Base-by-base conservation (phyloP, 2,797 vertebrate species). In the Craterocephalus amniculus region DNA sequence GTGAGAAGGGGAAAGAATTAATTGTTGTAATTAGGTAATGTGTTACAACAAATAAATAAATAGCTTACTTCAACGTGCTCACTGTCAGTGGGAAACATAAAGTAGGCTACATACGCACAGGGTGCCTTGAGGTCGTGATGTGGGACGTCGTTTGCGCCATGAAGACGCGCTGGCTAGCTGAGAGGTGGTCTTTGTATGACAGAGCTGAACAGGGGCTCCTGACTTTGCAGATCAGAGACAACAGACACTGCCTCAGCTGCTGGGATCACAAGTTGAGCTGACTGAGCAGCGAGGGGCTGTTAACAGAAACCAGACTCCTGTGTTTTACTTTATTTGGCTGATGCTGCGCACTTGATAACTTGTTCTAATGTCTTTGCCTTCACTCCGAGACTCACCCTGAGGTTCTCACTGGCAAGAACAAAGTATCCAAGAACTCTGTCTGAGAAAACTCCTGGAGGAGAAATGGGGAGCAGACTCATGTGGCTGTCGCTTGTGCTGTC, bases 101-200 rank as follows among this genome's bases (percentile, higher is more conserved):
- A 70, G 61, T 18, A 32, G 60, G 48, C 24, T n/a, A 16, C 58
- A 24, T n/a, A 16, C 58, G 14, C 52, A 18, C 65, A 29, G 13
- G 6, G 54, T 64, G 22, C 11, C 69, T 65, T 24, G 11, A 61
- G 77, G 40, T 72, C 70, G 60, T 86, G 91, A 90, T 92, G 92
- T 62, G 83, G 73, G 77, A 63, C 26, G 71, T 74, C 20, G 49
- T 66, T 51, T 74, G 76, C 71, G 79, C 72, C 76, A 73, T 38
- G 67, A 66, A 80, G 68, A 34, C 74, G 63, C 45, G 73, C 27
- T 84, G 74, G 54, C 70, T 82, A 87, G 82, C 84, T 81, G 77
- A 89, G 87, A 89, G 88, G 88, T 86, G 87, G 88, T 91, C 88
- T 90, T 82, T 88, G 80, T 82, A 70, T 89, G 87, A 81, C 78